Evolutionary conservation across 1,140 invertebrate genomes (phyloP).

Genomic region (Drosophila paulistorum): DNA sequence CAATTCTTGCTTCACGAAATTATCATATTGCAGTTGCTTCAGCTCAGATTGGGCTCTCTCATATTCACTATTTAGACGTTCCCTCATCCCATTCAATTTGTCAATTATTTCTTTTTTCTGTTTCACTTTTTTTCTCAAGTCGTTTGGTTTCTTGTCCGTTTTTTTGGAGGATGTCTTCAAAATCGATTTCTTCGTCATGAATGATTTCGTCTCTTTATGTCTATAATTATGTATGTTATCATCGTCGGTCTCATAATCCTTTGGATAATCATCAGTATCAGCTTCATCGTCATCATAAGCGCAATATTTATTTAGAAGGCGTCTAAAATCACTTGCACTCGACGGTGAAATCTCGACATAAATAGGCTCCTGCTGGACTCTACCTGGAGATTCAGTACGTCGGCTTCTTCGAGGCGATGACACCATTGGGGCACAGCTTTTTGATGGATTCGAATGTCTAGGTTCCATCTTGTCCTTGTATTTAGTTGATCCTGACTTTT

Average conservation of each 20-base stretch:
- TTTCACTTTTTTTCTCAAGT: background rate
- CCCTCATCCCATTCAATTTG: slow-evolving; percentile 27
- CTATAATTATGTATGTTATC: too few species aligned
- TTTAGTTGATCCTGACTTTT: background rate
- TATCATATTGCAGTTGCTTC: background rate
- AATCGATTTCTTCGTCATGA: background rate
- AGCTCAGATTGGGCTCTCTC: slow-evolving; percentile 26
- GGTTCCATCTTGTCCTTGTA: background rate
- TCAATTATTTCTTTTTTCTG: background rate
- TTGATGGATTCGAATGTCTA: background rate
- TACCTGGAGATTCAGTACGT: slow-evolving; percentile 1
- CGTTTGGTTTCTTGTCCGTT: too few species aligned
- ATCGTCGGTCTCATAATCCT: background rate
- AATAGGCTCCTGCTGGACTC: background rate
- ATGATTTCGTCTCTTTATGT: too few species aligned
- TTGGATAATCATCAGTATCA: background rate
- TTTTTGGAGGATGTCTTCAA: too few species aligned
- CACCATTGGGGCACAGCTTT: background rate
- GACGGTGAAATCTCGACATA: background rate
- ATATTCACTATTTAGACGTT: slow-evolving; percentile 23
- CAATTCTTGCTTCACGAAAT: background rate
- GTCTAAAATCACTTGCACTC: background rate
- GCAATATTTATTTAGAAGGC: background rate
- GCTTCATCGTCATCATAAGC: background rate
- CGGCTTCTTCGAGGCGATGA: background rate